Evolutionary conservation across 2,888 invertebrate genomes (phyloP).

Genomic region (Coremacera marginata): DNA sequence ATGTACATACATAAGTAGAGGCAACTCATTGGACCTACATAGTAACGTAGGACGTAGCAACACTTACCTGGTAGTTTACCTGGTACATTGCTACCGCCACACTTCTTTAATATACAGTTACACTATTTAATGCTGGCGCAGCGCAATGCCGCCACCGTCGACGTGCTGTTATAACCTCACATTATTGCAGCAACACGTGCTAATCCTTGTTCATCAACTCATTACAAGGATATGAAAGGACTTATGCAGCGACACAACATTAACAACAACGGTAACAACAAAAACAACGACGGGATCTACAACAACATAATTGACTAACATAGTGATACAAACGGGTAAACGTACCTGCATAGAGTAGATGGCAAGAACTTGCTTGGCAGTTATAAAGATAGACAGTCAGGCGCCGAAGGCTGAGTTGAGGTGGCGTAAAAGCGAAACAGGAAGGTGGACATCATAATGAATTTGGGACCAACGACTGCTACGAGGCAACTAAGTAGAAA

Average conservation of each 20-base stretch:
- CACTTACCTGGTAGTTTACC: too few relatives aligned
- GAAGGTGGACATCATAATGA: slow-evolving; percentile 1
- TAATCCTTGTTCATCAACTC: slow-evolving; percentile 55
- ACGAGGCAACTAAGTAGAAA: background rate
- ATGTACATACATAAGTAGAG: too few relatives aligned
- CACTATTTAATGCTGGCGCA: background rate
- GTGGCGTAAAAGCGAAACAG: background rate
- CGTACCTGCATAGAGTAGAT: background rate
- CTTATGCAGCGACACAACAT: slow-evolving; percentile 44
- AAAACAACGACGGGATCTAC: slow-evolving; percentile 7
- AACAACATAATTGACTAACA: background rate
- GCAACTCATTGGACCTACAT: too few relatives aligned
- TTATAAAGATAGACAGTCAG: background rate
- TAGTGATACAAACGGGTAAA: background rate
- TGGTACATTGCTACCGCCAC: too few relatives aligned
- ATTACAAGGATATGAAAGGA: slow-evolving; percentile 52
- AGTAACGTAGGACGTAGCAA: too few relatives aligned
- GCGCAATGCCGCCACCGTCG: background rate
- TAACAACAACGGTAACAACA: slow-evolving; percentile 1
- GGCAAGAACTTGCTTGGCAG: background rate
- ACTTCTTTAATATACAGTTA: background rate
- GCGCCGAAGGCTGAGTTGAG: background rate
- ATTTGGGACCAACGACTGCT: background rate
- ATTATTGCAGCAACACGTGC: slow-evolving; percentile 44
- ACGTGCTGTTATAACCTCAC: background rate